Conservation (phyloP, 2,888 invertebrate genomes). For the Argyresthia goedartella region DNA sequence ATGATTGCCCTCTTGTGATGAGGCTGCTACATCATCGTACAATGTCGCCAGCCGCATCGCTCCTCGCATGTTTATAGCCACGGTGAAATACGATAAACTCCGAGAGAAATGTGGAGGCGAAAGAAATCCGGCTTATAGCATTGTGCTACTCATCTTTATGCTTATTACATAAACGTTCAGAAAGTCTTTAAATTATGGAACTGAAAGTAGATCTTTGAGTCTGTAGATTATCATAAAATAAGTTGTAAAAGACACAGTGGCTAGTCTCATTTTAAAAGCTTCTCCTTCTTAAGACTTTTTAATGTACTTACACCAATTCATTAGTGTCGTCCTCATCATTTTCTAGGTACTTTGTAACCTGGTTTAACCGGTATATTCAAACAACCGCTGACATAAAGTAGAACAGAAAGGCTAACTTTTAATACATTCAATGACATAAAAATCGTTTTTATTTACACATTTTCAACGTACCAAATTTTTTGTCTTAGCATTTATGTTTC, state of each 20-base stretch:
- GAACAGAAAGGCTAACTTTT: no score
- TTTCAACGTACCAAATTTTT: no score
- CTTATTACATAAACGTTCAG: constrained; percentile 48
- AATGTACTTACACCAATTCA: no score
- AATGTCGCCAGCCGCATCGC: constrained; percentile 60
- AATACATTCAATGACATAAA: not conserved
- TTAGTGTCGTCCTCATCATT: no score
- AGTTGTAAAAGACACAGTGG: no score
- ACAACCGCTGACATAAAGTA: no score
- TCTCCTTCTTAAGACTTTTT: no score
- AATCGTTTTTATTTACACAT: no score
- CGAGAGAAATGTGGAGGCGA: constrained; percentile 56
- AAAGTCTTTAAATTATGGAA: constrained; percentile 37
- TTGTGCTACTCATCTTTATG: constrained; percentile 58
- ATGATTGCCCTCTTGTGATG: constrained; percentile 70
- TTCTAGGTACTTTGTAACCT: no score
- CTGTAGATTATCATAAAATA: not conserved
- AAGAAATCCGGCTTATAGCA: constrained; percentile 59
- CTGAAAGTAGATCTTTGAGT: constrained; percentile 16
- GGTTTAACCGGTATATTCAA: no score
- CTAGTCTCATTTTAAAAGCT: no score
- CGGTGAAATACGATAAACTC: constrained; percentile 63
- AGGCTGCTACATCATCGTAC: constrained; percentile 65
- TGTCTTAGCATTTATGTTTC: no score
- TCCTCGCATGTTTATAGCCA: constrained; percentile 52